Evolutionary conservation across 1,140 invertebrate genomes (phyloP).

Genomic region (Cheumatopsyche charites): DNA sequence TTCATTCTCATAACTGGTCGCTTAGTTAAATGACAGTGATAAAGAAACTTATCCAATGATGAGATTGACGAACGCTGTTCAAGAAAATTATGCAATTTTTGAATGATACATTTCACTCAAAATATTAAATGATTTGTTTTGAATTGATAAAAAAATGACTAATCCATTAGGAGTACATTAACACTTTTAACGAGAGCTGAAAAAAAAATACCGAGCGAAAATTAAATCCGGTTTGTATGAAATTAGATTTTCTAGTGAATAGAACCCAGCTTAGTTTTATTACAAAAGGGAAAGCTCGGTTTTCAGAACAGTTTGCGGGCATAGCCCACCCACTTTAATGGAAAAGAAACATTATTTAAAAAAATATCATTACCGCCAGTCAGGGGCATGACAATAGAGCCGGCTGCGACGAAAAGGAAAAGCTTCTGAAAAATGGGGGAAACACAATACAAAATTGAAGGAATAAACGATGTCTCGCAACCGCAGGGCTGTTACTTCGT

Average conservation of each 20-base stretch:
- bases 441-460: constrained; percentile 25
- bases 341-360: constrained; percentile 40
- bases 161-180: too few relatives aligned
- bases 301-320: neutral
- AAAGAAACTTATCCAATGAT: too few relatives aligned
- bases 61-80: too few relatives aligned
- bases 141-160: too few relatives aligned
- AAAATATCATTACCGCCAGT: constrained; percentile 32
- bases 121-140: too few relatives aligned
- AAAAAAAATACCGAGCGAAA: too few relatives aligned
- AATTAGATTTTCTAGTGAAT: constrained; percentile 30
- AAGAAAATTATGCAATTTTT: too few relatives aligned
- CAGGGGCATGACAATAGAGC: constrained; percentile 31
- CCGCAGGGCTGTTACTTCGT: constrained; percentile 4
- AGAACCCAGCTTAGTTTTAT: constrained; percentile 33
- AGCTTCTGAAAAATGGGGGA: constrained; percentile 19
- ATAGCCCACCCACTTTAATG: constrained; percentile 24
- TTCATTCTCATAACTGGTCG: too few relatives aligned
- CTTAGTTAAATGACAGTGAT: too few relatives aligned
- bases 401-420: constrained; percentile 20
- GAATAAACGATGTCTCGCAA: constrained; percentile 6
- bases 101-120: too few relatives aligned
- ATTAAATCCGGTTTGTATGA: neutral
- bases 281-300: constrained; percentile 9
- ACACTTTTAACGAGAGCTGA: too few relatives aligned